A percentile compares a stretch with the other conserved stretches of the same genome.
These are phyloP conservation scores for Notothenia rossii DNA, from an alignment of 2,113 vertebrate species.

Conservation along the genomic window DNA sequence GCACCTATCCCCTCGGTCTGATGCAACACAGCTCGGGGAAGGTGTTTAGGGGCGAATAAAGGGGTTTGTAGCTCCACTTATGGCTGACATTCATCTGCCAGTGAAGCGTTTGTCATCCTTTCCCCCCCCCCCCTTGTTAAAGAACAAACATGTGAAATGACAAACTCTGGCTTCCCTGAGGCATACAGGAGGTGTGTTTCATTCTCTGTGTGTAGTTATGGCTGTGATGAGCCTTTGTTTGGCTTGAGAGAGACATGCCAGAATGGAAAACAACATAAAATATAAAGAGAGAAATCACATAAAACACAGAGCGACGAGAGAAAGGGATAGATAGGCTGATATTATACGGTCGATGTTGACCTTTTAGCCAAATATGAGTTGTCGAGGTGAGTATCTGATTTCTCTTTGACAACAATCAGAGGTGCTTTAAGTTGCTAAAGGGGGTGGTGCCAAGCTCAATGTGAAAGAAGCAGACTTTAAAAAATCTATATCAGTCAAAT, in stretches of 20 bases:
- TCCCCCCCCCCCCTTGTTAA: slow-evolving; percentile 36
- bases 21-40: slow-evolving; percentile 53
- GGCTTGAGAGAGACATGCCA: slow-evolving; percentile 26
- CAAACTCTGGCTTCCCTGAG: slow-evolving; percentile 51
- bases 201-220: slow-evolving; percentile 33
- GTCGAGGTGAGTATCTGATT: background rate
- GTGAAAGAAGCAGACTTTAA: slow-evolving; percentile 44
- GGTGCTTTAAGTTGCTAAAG: slow-evolving; percentile 13
- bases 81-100: slow-evolving; percentile 16
- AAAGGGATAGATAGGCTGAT: background rate
- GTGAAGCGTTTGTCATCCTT: slow-evolving; percentile 11
- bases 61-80: slow-evolving; percentile 22
- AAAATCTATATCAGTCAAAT: slow-evolving; percentile 61
- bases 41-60: background rate
- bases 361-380: background rate
- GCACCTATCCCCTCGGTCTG: slow-evolving; percentile 71
- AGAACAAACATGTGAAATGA: slow-evolving; percentile 48
- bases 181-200: slow-evolving; percentile 42
- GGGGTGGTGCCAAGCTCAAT: slow-evolving; percentile 27
- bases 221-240: slow-evolving; percentile 50
- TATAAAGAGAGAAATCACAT: background rate
- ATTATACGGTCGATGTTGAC: background rate
- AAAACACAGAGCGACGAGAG: background rate
- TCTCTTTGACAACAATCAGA: background rate
- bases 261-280: background rate